Evolutionary conservation across 2,888 invertebrate species (phyloP), one percentile per base, ranked within the genome.

Genomic region (Augochlorella aurata): DNA sequence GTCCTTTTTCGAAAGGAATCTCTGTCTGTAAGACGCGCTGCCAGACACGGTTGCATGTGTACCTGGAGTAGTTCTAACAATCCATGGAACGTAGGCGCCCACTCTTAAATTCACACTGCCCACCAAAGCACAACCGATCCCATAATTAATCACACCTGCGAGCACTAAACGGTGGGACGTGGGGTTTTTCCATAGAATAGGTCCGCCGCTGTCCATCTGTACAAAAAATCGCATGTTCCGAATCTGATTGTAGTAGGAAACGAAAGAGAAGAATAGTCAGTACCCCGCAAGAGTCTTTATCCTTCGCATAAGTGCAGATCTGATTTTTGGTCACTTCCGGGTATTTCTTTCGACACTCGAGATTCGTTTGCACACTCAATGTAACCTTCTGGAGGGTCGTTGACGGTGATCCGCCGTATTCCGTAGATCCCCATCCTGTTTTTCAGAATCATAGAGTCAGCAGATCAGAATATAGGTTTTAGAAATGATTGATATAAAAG

Each of bases 241-340:
- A 49, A 1, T 7, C 38, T 38, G 38, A 38, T 38, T 38, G 1
- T 38, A 38, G 5, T 38, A 5, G 5, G 38, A 38, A 38, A 38
- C 38, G 38, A 38, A 38, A 38, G 38, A 38, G 5, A 38, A 7
- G 38, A 7, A 38, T 38, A 5, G 38, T 38, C 38, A 5, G 38
- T 86, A 96, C 96, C 94, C 95, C 95, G 86, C 96, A 96, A 24
- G 95, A 91, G 85, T 96, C 96, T 85, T 94, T 95, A 44, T 94
- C 94, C 0, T 94, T 90, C 47, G n/a, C 85, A 24, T 88, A 94
- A 0, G 96, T 95, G 89, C 96, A 96, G 49, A 95, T 91, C 70
- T 94, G 90, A 3, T 85, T 66, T 4, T 78, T 44, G 0, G 82
- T 85, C 5, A 92, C 29, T 0, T 82, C 61, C 3, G 73, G 9